These are phyloP conservation scores for Steinernema carpocapsae DNA, from an alignment of 2,888 invertebrate species.

Conservation along the genomic window DNA sequence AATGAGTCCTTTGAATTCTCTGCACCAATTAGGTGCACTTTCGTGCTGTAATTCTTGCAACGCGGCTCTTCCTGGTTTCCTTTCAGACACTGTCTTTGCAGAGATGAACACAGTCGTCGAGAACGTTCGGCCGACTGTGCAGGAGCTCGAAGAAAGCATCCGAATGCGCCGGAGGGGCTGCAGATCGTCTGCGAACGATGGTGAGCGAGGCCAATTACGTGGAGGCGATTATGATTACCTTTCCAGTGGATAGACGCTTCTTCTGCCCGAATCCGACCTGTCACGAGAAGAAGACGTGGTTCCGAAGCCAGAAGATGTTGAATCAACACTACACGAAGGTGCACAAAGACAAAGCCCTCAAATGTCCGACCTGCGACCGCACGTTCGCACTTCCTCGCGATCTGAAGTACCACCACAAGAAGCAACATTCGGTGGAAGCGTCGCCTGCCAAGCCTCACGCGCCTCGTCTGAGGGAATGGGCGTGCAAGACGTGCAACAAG, in stretches of 20 bases:
- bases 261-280: conserved; percentile 10
- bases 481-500: neutral
- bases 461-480: neutral
- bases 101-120: conserved; percentile 1
- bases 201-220: neutral
- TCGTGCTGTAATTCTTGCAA: neutral
- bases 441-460: neutral
- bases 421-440: conserved; percentile 2
- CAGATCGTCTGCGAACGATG: neutral
- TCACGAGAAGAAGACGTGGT: conserved; percentile 5
- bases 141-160: conserved; percentile 5
- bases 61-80: neutral
- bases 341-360: conserved; percentile 40
- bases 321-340: conserved; percentile 51
- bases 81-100: neutral
- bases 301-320: conserved; percentile 40
- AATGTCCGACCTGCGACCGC: conserved; percentile 40
- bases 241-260: conserved; percentile 16
- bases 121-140: conserved; percentile 19
- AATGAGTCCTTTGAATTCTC: neutral
- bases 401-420: conserved; percentile 50
- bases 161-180: neutral
- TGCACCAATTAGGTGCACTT: conserved; percentile 12
- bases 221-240: too few species aligned
- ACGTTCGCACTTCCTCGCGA: conserved; percentile 49